These are phyloP conservation scores for Rhabdornis inornatus DNA, from an alignment of 2,113 vertebrate species.

Conservation along the genomic window DNA sequence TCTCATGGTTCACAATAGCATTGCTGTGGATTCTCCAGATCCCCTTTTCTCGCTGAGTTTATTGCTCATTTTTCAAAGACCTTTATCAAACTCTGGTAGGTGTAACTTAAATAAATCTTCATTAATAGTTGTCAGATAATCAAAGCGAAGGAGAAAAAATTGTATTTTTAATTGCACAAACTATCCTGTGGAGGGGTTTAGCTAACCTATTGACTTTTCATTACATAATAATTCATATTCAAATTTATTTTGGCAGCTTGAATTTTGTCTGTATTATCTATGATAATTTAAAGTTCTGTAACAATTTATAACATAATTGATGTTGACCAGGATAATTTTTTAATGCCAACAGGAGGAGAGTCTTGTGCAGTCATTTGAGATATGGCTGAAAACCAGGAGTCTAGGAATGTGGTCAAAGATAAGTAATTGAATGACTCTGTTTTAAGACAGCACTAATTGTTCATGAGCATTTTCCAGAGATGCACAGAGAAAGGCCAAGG, in stretches of 20 bases:
- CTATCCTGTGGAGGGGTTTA: not conserved
- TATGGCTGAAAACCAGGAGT: not conserved
- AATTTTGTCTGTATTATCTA: slow-evolving; percentile 15
- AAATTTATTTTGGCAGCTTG: slow-evolving; percentile 7
- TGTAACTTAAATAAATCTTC: not conserved
- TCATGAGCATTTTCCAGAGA: not conserved
- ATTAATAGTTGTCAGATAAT: not conserved
- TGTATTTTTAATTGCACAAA: not conserved
- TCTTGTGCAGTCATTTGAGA: not conserved
- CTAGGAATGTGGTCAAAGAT: accelerated
- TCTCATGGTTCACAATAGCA: not conserved
- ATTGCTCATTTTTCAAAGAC: not conserved
- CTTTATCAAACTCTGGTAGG: not conserved
- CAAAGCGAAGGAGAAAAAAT: not conserved
- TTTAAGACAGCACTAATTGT: not conserved
- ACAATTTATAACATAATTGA: not conserved
- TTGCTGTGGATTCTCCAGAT: not conserved
- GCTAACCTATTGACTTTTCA: not conserved
- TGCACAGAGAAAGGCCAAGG: not conserved
- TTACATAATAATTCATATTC: not conserved
- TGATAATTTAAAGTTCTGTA: not conserved
- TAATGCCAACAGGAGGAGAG: not conserved
- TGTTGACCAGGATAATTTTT: not conserved
- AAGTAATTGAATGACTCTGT: not conserved
- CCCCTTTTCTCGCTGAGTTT: not conserved